phyloP scores from a whole-genome alignment of 2,888 invertebrate genomes.

The Caenorhabditis imperialis region DNA sequence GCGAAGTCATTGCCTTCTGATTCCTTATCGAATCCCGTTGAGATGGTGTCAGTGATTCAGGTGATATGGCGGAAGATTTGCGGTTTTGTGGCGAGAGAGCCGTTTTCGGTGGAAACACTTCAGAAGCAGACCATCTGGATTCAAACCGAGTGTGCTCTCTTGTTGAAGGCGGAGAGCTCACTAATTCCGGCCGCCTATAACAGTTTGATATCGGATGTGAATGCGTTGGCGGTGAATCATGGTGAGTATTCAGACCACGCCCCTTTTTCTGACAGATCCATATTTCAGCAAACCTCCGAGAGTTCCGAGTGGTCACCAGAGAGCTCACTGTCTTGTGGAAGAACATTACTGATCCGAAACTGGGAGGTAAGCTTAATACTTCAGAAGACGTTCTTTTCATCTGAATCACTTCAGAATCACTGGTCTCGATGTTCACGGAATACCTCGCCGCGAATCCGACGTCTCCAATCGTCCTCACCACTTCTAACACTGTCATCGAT shows the following conservation, averaged over 20 bases:
- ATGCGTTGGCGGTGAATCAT: slow-evolving; percentile 54
- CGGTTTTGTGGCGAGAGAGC: slow-evolving; percentile 60
- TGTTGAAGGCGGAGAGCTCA: slow-evolving; percentile 54
- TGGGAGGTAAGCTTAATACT: slow-evolving; percentile 65
- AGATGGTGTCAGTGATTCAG: slow-evolving; percentile 56
- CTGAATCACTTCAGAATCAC: slow-evolving; percentile 45
- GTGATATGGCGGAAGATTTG: slow-evolving; percentile 73
- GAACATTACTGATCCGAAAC: slow-evolving; percentile 59
- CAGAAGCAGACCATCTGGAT: slow-evolving; percentile 67
- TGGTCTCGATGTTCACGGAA: slow-evolving; percentile 61
- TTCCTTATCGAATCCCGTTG: slow-evolving; percentile 51
- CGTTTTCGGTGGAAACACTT: slow-evolving; percentile 22
- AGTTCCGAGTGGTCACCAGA: slow-evolving; percentile 61
- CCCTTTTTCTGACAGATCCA: too few relatives aligned
- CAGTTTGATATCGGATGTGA: slow-evolving; percentile 60
- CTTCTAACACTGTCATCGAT: slow-evolving; percentile 57
- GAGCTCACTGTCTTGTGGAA: slow-evolving; percentile 73
- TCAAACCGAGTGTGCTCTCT: slow-evolving; percentile 63
- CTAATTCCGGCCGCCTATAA: slow-evolving; percentile 59
- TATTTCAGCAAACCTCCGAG: slow-evolving; percentile 61
- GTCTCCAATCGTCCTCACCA: slow-evolving; percentile 61
- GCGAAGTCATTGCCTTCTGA: slow-evolving; percentile 54
- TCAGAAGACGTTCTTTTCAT: too few relatives aligned
- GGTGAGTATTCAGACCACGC: slow-evolving; percentile 22
- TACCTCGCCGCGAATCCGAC: slow-evolving; percentile 56